Evolutionary conservation across 2,888 invertebrate species (phyloP).

Genomic region (Camponotus fellah): DNA sequence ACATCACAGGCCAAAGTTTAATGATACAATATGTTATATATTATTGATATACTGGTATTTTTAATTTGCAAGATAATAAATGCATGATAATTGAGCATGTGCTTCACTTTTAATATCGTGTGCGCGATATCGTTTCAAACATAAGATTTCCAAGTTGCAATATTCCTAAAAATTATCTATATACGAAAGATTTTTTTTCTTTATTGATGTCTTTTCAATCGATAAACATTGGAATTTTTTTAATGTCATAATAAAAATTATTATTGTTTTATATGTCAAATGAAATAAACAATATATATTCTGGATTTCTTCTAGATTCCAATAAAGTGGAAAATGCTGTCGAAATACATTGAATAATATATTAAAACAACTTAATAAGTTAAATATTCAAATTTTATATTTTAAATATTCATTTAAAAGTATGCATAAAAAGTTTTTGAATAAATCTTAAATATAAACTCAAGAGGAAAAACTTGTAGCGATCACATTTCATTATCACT

Average conservation of each 20-base stretch:
- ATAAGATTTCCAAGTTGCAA: background rate
- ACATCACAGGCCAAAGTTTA: background rate
- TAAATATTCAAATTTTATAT: background rate
- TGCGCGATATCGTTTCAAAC: background rate
- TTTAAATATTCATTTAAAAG: background rate
- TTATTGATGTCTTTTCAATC: background rate
- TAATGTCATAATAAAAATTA: background rate
- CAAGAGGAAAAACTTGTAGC: background rate
- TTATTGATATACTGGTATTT: background rate
- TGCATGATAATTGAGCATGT: background rate
- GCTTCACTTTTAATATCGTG: background rate
- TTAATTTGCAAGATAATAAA: background rate
- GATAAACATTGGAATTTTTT: background rate
- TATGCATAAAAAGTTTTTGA: background rate
- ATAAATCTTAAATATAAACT: background rate
- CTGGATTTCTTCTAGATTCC: background rate
- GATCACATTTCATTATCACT: background rate
- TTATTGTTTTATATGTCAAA: background rate
- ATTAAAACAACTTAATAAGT: no score
- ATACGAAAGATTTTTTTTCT: background rate
- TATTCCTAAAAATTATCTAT: background rate
- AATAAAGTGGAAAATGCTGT: background rate
- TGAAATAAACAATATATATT: background rate
- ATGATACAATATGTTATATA: background rate
- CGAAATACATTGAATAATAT: background rate